Percentiles rank a stretch among this genome's conserved stretches.
phyloP scores from a whole-genome alignment of 2,113 vertebrate species.

The Hemibagrus wyckioides region DNA sequence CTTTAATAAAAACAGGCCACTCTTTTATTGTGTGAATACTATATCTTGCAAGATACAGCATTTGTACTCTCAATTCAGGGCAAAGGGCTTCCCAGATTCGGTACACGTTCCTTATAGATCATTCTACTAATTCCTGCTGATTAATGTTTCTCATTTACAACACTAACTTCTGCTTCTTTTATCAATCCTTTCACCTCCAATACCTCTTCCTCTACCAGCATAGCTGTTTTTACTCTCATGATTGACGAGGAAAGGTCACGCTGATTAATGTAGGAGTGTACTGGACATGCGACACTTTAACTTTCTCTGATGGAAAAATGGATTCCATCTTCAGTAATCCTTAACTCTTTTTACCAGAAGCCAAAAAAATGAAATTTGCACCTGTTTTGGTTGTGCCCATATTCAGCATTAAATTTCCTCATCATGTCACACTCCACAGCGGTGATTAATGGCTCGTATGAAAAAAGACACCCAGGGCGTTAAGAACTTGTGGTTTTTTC shows the following conservation, averaged over 20 bases:
- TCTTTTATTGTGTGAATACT: background rate
- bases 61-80: background rate
- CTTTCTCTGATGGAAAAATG: background rate
- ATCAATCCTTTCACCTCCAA: background rate
- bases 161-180: background rate
- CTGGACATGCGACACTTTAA: background rate
- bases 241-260: background rate
- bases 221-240: background rate
- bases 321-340: background rate
- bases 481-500: too few species aligned
- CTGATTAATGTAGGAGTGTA: background rate
- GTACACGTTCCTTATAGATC: background rate
- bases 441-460: too few species aligned
- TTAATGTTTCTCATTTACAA: background rate
- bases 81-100: background rate
- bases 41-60: background rate
- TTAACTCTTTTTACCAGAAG: too few species aligned
- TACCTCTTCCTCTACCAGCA: background rate
- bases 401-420: too few species aligned
- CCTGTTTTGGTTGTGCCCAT: too few species aligned
- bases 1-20: conserved; percentile 1
- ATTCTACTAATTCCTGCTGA: background rate
- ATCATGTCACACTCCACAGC: too few species aligned
- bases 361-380: too few species aligned
- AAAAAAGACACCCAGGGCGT: too few species aligned